Percentiles rank a stretch among this genome's conserved stretches.
Conservation (phyloP, 2,797 vertebrate genomes). For the Aplochiton taeniatus region DNA sequence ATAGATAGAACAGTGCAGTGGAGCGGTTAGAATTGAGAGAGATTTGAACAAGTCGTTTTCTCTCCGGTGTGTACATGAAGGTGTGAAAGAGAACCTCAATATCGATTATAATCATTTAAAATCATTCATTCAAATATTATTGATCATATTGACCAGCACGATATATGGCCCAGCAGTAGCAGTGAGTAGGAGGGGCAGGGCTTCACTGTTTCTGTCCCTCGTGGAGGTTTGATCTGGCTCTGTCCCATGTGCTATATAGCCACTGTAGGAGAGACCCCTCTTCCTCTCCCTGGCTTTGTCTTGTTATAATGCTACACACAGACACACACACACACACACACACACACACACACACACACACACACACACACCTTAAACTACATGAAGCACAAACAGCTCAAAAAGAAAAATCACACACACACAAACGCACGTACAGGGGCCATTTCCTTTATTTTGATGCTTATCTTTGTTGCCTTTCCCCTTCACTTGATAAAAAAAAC, state of each 20-base stretch:
- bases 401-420: not conserved
- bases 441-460: not conserved
- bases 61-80: no score
- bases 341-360: not conserved
- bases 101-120: no score
- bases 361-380: not conserved
- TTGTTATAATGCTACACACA: not conserved
- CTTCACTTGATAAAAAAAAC: slow-evolving; percentile 32
- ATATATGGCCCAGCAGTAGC: no score
- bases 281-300: not conserved
- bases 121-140: no score
- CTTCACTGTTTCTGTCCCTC: not conserved
- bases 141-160: no score
- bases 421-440: not conserved
- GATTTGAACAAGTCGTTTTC: no score
- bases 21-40: no score
- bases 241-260: slow-evolving; percentile 16
- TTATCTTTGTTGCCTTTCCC: slow-evolving; percentile 4
- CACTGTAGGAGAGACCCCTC: slow-evolving; percentile 23
- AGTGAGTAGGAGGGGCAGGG: no score
- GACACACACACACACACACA: not conserved
- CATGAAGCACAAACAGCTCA: not conserved
- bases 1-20: no score
- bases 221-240: slow-evolving; percentile 25
- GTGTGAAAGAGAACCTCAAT: no score